Evolutionary conservation across 1,140 invertebrate genomes (phyloP).

Genomic region (Zeugodacus cucurbitae): DNA sequence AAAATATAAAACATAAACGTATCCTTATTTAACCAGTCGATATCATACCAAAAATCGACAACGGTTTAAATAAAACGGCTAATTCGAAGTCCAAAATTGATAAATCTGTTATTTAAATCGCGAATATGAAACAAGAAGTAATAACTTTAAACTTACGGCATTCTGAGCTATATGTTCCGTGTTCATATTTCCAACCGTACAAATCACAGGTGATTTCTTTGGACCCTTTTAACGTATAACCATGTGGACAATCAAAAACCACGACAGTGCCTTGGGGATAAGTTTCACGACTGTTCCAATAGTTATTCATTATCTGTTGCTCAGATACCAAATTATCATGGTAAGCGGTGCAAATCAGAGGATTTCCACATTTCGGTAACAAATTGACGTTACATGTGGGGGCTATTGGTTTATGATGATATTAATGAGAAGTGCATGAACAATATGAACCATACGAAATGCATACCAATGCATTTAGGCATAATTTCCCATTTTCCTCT

Average conservation of each 20-base stretch:
- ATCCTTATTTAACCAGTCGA: too few species aligned
- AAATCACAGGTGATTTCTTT: neutral
- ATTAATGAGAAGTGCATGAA: too few species aligned
- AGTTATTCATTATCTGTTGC: too few species aligned
- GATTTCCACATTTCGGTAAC: neutral
- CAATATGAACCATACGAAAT: neutral
- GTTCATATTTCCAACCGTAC: neutral
- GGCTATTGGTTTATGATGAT: neutral
- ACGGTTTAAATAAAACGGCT: too few species aligned
- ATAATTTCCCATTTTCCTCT: neutral
- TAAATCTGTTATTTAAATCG: too few species aligned
- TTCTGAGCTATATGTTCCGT: neutral
- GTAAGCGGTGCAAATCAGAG: neutral
- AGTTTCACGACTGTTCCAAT: neutral
- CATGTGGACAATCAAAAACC: neutral
- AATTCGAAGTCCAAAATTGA: too few species aligned
- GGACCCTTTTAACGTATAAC: neutral
- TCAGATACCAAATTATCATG: neutral
- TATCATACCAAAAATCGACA: too few species aligned
- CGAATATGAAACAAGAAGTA: too few species aligned
- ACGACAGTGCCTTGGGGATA: neutral
- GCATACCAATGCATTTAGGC: neutral
- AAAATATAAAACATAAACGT: too few species aligned
- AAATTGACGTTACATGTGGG: neutral
- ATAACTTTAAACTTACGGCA: neutral